Evolutionary conservation across 2,113 vertebrate genomes (phyloP), one percentile per base, ranked within the genome.

Genomic region (Syngnathus floridae): DNA sequence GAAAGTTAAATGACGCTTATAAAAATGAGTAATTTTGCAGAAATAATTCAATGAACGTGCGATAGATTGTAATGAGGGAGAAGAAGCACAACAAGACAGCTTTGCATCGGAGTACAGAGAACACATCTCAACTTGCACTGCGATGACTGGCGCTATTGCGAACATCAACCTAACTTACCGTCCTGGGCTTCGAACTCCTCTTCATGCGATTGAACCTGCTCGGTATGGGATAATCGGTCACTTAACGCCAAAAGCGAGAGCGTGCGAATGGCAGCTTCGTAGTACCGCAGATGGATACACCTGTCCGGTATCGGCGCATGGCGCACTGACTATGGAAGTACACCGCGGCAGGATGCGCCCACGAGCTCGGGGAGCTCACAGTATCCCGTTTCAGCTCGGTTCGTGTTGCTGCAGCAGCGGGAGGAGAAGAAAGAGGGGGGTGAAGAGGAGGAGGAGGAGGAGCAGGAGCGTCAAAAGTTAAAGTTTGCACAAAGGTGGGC

Each of bases 321-420:
- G 48, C 65, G 70, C 59, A 60, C 71, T 61, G 38, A 49, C 71
- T 16, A 59, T 52, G 55, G 14, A 69, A 31, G 49, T 62, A 64
- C 40, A 8, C 19, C 43, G 43, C 56, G 6, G 67, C 66, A 6
- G 67, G 71, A 43, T 63, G 70, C 65, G 56, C 52, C 65, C 31
- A 5, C 49, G 65, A 77, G 52, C 60, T 60, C 17, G 67, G 65
- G 71, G 59, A 31, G 51, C 68, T 60, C 14, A 37, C 83, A 83
- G 85, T 87, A 85, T 87, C 87, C 87, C 85, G 84, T 77, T 83
- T 76, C 80, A 77, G 83, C 69, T 78, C 73, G 21, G 61, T 22
- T 63, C 56, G 73, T 55, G 71, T 48, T 80, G 75, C 72, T 78
- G 83, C 79, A 64, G 83, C 57, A 43, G 68, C 26, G 51, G 67